Base-by-base conservation (phyloP, 1,140 invertebrate species). In the Saccostrea glomerata region DNA sequence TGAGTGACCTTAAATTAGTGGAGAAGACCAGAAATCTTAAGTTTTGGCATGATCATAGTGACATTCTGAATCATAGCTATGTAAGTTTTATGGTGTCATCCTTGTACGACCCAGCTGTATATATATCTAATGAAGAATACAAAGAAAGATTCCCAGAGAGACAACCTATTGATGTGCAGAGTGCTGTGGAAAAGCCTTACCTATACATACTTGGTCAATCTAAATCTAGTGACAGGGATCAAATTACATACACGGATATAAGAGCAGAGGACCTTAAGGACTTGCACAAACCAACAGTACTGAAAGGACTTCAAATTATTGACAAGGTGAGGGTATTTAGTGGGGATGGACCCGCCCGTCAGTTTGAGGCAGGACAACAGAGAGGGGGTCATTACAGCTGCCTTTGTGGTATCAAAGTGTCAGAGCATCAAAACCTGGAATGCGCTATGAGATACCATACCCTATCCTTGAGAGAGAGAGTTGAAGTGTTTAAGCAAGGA, bases 301-400 rank as follows among this genome's bases (percentile, higher is more conserved):
- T 23, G 7, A 23, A 40, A 36, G 36, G 58, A 20, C 9, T 84
- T 70, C 58, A 58, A 23, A 70, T 60, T 15, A 70, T 36, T 54
- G 87, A 87, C 15, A n/a, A 25, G 15, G 20, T 85, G 2, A 17
- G 87, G 63, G 77, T 88, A 40, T 88, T 88, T 54, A 77, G 83
- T 30, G 87, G 87, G 7, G 84, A 85, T 85, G 84, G 84, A 15
- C 84, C 84, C 25, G 87, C 83, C 11, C 58, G 87, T 9, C 87
- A 88, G 30, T 88, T 66, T 88, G 63, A 88, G 73, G 20, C 13
- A 66, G 86, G 82, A 15, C 82, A 87, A 23, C 87, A 88, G 25
- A 88, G 87, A 54, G 87, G 87, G 23, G 83, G 87, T 7, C 85
- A 88, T 58, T 88, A 40, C 58, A 20, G 40, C 15, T 88, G 87